These are phyloP conservation scores for Leptodactylus fallax DNA, from an alignment of 2,797 vertebrate species.

Conservation along the genomic window DNA sequence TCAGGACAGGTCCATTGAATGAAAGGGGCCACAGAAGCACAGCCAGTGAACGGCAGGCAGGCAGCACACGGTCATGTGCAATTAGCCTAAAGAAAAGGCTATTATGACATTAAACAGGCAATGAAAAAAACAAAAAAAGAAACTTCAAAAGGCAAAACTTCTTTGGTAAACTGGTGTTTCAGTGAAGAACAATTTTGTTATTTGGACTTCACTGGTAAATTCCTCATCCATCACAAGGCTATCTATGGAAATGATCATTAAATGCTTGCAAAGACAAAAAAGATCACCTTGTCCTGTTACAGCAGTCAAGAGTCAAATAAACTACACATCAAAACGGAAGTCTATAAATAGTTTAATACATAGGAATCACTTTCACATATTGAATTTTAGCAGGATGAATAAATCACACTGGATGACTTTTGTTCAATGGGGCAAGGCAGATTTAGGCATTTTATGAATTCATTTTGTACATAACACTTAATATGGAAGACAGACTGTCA, in stretches of 20 bases:
- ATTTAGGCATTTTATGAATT: conserved; percentile 36
- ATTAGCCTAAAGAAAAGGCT: too few relatives aligned
- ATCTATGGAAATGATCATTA: conserved; percentile 83
- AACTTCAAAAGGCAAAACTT: conserved; percentile 46
- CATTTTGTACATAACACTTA: conserved; percentile 17
- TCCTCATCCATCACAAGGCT: conserved; percentile 76
- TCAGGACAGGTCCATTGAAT: too few relatives aligned
- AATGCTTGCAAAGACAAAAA: conserved; percentile 70
- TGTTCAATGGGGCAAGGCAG: conserved; percentile 42
- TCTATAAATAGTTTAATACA: conserved; percentile 41
- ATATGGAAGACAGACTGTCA: conserved; percentile 43
- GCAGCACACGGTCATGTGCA: too few relatives aligned
- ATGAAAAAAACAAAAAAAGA: not conserved
- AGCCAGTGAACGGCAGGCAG: too few relatives aligned
- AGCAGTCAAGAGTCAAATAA: conserved; percentile 26
- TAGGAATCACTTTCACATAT: not conserved
- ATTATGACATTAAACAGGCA: not conserved
- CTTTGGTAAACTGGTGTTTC: conserved; percentile 67
- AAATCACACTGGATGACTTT: conserved; percentile 28
- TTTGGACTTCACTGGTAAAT: conserved; percentile 69
- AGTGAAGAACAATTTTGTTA: conserved; percentile 76
- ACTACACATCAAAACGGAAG: conserved; percentile 9
- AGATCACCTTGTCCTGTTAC: conserved; percentile 40
- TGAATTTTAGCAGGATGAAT: conserved; percentile 8
- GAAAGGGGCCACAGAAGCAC: too few relatives aligned